Evolutionary conservation across 92 coral and sea anemone species (phyloP).

Genomic region (Palythoa heliodiscus): DNA sequence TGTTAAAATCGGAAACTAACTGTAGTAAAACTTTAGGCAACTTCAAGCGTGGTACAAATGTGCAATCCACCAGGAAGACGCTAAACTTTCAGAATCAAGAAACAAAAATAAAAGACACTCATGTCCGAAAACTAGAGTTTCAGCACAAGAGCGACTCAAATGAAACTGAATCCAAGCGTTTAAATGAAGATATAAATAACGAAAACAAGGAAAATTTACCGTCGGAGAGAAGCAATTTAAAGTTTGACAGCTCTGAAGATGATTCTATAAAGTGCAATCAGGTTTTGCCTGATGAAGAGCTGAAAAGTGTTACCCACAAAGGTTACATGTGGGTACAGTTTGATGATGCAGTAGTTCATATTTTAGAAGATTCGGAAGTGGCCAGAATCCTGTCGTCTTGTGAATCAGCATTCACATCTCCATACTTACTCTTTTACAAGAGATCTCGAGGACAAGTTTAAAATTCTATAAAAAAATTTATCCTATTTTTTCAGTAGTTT

Average conservation of each 20-base stretch:
- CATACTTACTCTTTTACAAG: conserved; percentile 87
- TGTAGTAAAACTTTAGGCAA: background rate
- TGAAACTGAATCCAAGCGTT: background rate
- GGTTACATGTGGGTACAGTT: conserved; percentile 81
- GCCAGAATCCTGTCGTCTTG: conserved; percentile 76
- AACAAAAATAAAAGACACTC: conserved; percentile 15
- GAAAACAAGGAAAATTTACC: conserved; percentile 39
- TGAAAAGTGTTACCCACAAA: background rate
- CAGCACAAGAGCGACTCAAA: conserved; percentile 35
- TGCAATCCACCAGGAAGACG: conserved; percentile 27
- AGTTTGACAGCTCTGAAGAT: background rate
- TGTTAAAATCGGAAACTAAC: background rate
- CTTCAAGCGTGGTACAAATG: background rate
- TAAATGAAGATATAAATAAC: background rate
- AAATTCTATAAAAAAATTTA: background rate
- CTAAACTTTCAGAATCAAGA: conserved; percentile 39
- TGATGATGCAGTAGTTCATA: conserved; percentile 88
- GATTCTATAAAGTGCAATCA: background rate
- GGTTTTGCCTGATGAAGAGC: background rate
- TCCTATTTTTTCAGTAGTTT: background rate
- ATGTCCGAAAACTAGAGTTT: conserved; percentile 71
- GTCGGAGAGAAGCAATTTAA: background rate
- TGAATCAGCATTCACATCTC: conserved; percentile 91
- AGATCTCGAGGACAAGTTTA: conserved; percentile 15
- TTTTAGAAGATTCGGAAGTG: conserved; percentile 73